These are phyloP conservation scores for Cerastoderma edule DNA, from an alignment of 2,888 invertebrate species.

Conservation along the genomic window DNA sequence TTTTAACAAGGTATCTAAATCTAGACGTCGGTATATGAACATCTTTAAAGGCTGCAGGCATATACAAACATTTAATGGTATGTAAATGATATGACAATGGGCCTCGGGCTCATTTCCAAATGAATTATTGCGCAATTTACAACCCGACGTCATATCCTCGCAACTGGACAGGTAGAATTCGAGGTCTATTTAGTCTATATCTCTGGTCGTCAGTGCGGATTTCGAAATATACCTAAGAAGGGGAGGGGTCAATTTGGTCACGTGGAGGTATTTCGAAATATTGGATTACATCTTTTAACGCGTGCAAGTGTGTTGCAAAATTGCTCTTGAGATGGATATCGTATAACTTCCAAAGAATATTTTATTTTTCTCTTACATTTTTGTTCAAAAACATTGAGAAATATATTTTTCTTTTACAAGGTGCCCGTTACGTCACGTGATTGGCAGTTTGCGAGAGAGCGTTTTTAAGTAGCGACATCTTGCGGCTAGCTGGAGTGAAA, in stretches of 20 bases:
- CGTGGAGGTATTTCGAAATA: constrained; percentile 4
- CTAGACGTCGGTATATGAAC: too few species aligned
- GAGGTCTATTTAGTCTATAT: not conserved
- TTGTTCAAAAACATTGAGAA: too few species aligned
- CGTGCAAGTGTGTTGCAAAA: not conserved
- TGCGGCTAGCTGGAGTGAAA: constrained; percentile 65
- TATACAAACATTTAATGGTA: too few species aligned
- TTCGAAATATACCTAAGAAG: constrained; percentile 19
- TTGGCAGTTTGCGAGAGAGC: constrained; percentile 52
- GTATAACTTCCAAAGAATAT: not conserved
- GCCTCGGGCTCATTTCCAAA: constrained; percentile 3
- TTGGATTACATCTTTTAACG: too few species aligned
- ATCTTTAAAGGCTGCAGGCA: too few species aligned
- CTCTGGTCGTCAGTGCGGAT: not conserved
- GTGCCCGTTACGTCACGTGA: constrained; percentile 68
- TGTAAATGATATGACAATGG: too few species aligned
- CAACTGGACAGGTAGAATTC: not conserved
- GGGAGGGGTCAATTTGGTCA: not conserved
- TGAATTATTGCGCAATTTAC: not conserved
- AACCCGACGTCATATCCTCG: not conserved
- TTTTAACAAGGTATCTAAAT: too few species aligned
- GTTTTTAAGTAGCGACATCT: too few species aligned
- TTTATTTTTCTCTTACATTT: too few species aligned
- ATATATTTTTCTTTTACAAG: constrained; percentile 25
- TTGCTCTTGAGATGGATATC: not conserved